A percentile compares a stretch with the other conserved stretches of the same genome.
phyloP scores from a whole-genome alignment of 2,113 vertebrate species.

The Sinocyclocheilus rhinocerous region DNA sequence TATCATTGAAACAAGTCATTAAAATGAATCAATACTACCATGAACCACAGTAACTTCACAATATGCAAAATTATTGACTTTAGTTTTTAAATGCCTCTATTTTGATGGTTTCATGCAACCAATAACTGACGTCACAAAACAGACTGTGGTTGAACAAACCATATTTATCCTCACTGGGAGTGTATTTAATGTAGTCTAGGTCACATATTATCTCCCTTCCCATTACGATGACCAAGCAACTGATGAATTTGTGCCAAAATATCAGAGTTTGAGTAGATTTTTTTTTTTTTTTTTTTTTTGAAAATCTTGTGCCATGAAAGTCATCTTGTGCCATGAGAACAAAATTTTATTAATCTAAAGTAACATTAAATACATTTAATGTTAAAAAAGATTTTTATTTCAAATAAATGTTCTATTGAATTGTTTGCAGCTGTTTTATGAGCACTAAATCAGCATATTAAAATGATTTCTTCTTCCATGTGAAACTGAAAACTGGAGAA shows the following conservation, averaged over 20 bases:
- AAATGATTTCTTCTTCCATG: too few species aligned
- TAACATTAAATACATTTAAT: not conserved
- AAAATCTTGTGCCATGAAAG: too few species aligned
- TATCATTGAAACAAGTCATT: not conserved
- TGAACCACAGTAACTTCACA: not conserved
- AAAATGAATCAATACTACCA: not conserved
- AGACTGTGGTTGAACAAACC: not conserved
- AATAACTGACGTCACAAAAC: not conserved
- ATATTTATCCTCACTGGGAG: not conserved
- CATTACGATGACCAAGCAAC: not conserved
- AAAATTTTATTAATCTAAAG: too few species aligned
- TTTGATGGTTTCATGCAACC: not conserved
- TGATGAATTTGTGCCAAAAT: not conserved
- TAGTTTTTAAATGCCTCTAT: not conserved
- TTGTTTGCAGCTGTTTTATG: not conserved
- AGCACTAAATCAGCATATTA: not conserved
- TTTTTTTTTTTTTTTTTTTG: too few species aligned
- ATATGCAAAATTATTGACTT: not conserved
- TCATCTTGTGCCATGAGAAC: too few species aligned
- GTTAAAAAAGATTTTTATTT: not conserved
- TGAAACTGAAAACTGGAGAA: too few species aligned
- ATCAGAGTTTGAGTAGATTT: not conserved
- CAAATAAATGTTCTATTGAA: too few species aligned
- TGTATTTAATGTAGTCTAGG: not conserved
- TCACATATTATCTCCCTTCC: not conserved